Evolutionary conservation across 2,113 vertebrate genomes (phyloP), one percentile per base, ranked within the genome.

Genomic region (Dipodomys ordii): DNA sequence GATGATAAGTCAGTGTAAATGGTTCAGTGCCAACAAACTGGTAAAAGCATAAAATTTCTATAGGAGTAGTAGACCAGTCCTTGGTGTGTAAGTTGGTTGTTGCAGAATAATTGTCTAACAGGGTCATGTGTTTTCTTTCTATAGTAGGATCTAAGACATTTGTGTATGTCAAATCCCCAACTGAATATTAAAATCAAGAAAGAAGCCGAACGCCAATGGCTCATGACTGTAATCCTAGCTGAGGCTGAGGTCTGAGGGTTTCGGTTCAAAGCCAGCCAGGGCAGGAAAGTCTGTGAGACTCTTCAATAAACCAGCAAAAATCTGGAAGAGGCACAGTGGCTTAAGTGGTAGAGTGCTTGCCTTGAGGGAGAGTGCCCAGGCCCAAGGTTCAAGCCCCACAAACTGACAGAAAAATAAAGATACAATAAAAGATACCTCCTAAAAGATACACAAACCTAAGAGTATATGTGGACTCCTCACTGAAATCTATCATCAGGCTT

Each of bases 41-140:
- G 49, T 62, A 62, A 84, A 80, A 46, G 4, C 69, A 39, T 39
- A 39, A 65, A 23, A 13, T 44, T 49, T 49, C 8, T 53, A 68
- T 39, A 16, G 46, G 44, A 65, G 27, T 19, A 23, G 73, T 53
- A 69, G 35, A 57, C 53, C 15, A 2, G 13, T 46, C 39, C 87
- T 30, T 68, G 16, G 84, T 94, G 62, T 92, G 22, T 89, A 74
- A 88, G 10, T 53, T 93, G 32, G 88, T 83, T 87, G 16, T 80
- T 93, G n/a, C 25, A 82, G 65, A 86, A 92, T 77, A 49, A 46
- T 16, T 80, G 89, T 80, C 46, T 83, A 81, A 87, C 25, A 90
- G 20, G 83, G 20, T 82, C 12, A 35, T 90, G 18, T 81, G 68
- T 78, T 83, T 72, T 32, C 49, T 53, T 78, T 83, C 44, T 87